phyloP scores from a whole-genome alignment of 1,140 invertebrate species.

The Sipha flava region DNA sequence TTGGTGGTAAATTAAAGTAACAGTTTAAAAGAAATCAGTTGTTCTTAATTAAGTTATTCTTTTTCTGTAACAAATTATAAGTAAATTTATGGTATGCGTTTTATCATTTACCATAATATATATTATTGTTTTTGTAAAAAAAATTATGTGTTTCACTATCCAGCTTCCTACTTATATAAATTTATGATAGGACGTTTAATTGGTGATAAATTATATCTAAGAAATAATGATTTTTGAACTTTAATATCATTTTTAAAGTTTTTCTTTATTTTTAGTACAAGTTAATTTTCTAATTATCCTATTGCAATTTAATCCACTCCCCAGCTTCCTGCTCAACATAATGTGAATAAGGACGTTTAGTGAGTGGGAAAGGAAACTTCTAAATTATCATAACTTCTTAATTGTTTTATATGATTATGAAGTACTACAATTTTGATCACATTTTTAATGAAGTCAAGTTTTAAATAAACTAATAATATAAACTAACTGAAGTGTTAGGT shows the following conservation, averaged over 20 bases:
- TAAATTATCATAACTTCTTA: neutral
- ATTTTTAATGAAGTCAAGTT: neutral
- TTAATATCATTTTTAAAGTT: neutral
- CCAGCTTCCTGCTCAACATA: neutral
- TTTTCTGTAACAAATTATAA: neutral
- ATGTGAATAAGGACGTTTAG: neutral
- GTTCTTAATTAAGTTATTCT: neutral
- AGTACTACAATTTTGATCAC: neutral
- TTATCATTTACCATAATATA: no score
- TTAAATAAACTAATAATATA: no score
- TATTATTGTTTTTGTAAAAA: neutral
- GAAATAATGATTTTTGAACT: neutral
- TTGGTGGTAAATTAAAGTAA: neutral
- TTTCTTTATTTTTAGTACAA: neutral
- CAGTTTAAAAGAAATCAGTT: neutral
- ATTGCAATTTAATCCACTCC: neutral
- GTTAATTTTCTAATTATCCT: neutral
- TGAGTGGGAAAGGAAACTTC: neutral
- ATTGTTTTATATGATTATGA: neutral
- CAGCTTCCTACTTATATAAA: neutral
- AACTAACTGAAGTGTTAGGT: neutral
- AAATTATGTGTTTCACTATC: neutral
- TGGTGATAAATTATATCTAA: neutral
- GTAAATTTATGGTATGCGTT: no score
- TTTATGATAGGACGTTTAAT: neutral